Base-by-base conservation (phyloP, 2,797 vertebrate species). In the Rhincodon typus region DNA sequence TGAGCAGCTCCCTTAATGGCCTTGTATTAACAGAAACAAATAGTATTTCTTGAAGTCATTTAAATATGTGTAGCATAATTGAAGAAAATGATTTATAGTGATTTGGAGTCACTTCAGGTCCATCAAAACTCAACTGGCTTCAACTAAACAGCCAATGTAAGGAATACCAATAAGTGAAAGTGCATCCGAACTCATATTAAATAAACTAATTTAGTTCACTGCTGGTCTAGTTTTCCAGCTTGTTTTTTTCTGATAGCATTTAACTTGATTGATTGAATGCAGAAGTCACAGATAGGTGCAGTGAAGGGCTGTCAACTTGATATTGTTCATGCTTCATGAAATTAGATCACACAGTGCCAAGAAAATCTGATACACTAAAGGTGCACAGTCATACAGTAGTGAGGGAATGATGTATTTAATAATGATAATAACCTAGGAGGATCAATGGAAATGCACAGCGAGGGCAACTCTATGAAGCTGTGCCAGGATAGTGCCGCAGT, bases 361-460 rank as follows among this genome's bases (percentile, higher is more conserved):
- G 66, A 42, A 93, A 93, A 93, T 93, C 66, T 93, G 90, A 93
- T 93, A 12, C n/a, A 42, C 90, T 69, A 84, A 46, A 42, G 82
- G n/a, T 69, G 7, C n/a, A 67, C n/a, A 67, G 62, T 69, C 66
- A 93, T 13, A n/a, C 34, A 4, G 21, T 25, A 21, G 90, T 42
- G 90, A 93, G 90, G 25, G 66, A 93, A 69, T 93, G 62, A 93
- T 69, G n/a, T 66, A 93, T 69, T 69, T 93, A 93, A 93, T 93
- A 69, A 93, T 69, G n/a, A 93, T 93, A 69, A 93, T 69, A 93
- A 93, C 69, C 90, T 69, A 23, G 38, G 66, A 38, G 66, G 90
- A 93, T 93, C 62, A 42, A 69, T 69, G 21, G 90, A 93, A 69
- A 69, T 3, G n/a, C 25, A 93, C n/a, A 93, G 90, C n/a, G 21